Base-by-base conservation (phyloP, 2,888 invertebrate genomes). In the Drosophila fungiperda region DNA sequence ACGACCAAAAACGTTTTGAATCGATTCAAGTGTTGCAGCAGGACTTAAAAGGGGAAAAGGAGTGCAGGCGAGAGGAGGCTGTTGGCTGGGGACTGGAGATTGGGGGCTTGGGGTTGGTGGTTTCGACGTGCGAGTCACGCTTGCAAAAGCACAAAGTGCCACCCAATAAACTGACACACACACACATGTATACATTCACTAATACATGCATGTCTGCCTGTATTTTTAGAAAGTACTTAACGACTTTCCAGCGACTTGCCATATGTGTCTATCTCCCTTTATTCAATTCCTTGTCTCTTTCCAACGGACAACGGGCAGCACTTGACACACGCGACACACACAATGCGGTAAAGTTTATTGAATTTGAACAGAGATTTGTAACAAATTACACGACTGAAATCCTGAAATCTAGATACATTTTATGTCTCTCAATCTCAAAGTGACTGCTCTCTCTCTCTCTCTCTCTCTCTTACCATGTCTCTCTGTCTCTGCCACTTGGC, bases 181-280 rank as follows among this genome's bases (percentile, higher is more conserved):
- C 74, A 65, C 40, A 62, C 49, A 52, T 52, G 36, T 36, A 61
- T 52, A 58, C 48, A 35, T 55, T 67, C 61, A 72, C 59, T 63
- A 48, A 73, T 73, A 65, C 64, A 75, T 73, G 69, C 76, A 78
- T 78, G 75, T 71, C 75, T 77, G 82, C 58, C 61, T 84, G 87
- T 81, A 89, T 89, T 87, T 87, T 85, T 89, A 75, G 80, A 87
- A 87, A 84, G 87, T 87, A 89, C 89, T 87, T 87, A 89, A 87
- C 89, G 85, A 89, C 87, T 87, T 85, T 87, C 68, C 69, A 76
- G 67, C 67, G 54, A 63, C 55, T 66, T 77, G 68, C 75, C 50
- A 33, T 68, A 42, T 60, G 48, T 61, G 50, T 59, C 32, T 50
- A 35, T 17, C 57, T 33, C 59, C 4, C 23, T n/a, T 45, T 20